Evolutionary conservation across 2,113 vertebrate genomes (phyloP).

Genomic region (Paradoxurus hermaphroditus): DNA sequence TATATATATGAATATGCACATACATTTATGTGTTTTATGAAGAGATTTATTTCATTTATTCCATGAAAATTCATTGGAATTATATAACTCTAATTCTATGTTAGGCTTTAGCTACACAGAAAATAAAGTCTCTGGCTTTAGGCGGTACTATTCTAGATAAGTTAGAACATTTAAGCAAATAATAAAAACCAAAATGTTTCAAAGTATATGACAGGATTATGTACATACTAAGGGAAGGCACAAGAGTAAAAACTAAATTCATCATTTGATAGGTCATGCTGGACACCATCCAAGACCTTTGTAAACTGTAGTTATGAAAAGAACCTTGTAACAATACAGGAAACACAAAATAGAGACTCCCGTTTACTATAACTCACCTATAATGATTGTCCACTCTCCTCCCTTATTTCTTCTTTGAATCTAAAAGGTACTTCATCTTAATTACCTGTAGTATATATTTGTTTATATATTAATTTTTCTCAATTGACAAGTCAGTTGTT

Average conservation of each 20-base stretch:
- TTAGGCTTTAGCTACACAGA: neutral
- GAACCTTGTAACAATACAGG: neutral
- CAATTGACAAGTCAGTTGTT: neutral
- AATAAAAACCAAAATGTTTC: neutral
- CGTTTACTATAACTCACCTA: neutral
- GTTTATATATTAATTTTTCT: neutral
- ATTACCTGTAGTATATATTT: neutral
- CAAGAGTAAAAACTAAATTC: neutral
- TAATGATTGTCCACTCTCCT: neutral
- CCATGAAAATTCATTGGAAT: neutral
- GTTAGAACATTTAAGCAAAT: neutral
- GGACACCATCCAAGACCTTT: neutral
- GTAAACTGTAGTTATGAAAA: neutral
- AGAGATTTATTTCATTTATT: neutral
- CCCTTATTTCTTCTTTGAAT: slow-evolving; percentile 12
- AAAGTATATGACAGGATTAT: neutral
- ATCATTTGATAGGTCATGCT: neutral
- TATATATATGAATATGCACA: neutral
- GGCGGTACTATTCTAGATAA: neutral
- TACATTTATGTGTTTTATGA: neutral
- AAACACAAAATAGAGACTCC: neutral
- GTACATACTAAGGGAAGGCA: neutral
- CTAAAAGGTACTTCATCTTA: neutral
- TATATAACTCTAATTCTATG: neutral
- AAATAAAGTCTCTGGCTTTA: neutral